A percentile compares a stretch with the other conserved stretches of the same genome.
Evolutionary conservation across 2,888 invertebrate species (phyloP).

Genomic region (Pyrochroa serraticornis): DNA sequence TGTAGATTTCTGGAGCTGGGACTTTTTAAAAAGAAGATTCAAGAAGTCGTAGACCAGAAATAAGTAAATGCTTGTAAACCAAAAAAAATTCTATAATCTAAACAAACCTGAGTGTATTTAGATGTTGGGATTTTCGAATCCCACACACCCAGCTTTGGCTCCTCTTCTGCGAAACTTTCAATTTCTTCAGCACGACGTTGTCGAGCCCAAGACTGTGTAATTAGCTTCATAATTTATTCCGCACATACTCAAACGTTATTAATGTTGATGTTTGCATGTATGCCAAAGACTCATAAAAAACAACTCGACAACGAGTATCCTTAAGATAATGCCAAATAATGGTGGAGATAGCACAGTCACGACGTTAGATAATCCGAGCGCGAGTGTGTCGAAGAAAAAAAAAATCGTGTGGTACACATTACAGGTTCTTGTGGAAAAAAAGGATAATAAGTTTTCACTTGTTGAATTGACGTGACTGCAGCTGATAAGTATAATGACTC

Average conservation of each 20-base stretch:
- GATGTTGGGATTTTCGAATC: too few species aligned
- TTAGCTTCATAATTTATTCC: constrained; percentile 42
- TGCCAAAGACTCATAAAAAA: constrained; percentile 36
- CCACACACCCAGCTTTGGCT: too few species aligned
- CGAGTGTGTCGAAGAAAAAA: constrained; percentile 22
- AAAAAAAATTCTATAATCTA: too few species aligned
- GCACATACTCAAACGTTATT: constrained; percentile 40
- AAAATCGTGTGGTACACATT: constrained; percentile 26
- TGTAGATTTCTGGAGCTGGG: too few species aligned
- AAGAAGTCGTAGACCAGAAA: too few species aligned
- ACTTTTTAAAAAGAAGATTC: too few species aligned
- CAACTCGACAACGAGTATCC: constrained; percentile 12
- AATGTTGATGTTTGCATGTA: constrained; percentile 42
- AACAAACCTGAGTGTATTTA: too few species aligned
- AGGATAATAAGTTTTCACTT: constrained; percentile 37
- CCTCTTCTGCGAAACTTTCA: too few species aligned
- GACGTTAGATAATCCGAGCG: constrained; percentile 33
- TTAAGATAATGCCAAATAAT: constrained; percentile 39
- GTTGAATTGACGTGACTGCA: constrained; percentile 34
- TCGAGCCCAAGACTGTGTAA: constrained; percentile 26
- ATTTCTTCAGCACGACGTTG: too few species aligned
- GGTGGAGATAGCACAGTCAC: constrained; percentile 39
- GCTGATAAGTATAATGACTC: constrained; percentile 39
- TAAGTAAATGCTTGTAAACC: too few species aligned
- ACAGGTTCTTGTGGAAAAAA: constrained; percentile 27